Conservation (phyloP, 2,113 vertebrate genomes). For the Tenrec ecaudatus region DNA sequence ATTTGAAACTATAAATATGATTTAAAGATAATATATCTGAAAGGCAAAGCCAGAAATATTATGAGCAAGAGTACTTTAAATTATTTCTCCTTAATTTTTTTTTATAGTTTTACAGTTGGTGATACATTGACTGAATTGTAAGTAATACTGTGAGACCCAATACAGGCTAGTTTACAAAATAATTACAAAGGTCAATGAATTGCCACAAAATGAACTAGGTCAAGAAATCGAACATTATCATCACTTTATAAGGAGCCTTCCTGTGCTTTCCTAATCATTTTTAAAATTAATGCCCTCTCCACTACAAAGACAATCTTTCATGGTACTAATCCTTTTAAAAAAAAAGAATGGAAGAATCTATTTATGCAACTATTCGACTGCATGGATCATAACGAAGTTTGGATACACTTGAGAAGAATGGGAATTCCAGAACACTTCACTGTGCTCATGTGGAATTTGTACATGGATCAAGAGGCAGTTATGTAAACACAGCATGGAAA, state of each 20-base stretch:
- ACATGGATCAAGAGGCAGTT: too few species aligned
- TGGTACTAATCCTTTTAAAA: not conserved
- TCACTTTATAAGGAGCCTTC: not conserved
- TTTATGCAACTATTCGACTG: too few species aligned
- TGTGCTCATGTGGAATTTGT: too few species aligned
- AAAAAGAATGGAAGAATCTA: not conserved
- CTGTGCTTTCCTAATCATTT: too few species aligned
- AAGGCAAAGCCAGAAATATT: conserved; percentile 3
- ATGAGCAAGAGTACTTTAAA: not conserved
- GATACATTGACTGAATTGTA: not conserved
- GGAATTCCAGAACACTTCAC: too few species aligned
- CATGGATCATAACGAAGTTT: too few species aligned
- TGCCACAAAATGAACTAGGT: not conserved
- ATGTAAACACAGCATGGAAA: too few species aligned
- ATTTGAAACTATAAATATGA: not conserved
- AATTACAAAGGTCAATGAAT: not conserved
- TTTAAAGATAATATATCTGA: not conserved
- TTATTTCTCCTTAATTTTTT: not conserved
- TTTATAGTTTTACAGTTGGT: not conserved
- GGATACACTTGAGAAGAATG: too few species aligned
- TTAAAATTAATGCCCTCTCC: not conserved
- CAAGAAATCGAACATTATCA: not conserved
- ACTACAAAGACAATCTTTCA: not conserved
- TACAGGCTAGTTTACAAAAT: not conserved
- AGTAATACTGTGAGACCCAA: not conserved